Conservation (phyloP, 2,113 vertebrate genomes). For the Nymphicus hollandicus region DNA sequence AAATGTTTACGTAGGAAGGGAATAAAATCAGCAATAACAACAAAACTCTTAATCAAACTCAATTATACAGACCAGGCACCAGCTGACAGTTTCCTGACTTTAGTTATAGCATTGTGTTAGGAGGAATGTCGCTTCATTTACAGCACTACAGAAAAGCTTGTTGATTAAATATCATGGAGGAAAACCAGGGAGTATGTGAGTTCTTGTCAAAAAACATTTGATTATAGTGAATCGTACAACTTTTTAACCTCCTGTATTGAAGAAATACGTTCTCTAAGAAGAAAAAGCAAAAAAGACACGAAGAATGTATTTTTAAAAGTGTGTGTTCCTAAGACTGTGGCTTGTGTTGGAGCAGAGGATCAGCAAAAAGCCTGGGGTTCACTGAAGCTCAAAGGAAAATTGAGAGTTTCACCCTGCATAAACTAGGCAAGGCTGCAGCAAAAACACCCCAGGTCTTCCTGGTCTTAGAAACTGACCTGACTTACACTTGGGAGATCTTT, state of each 20-base stretch:
- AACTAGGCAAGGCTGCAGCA: background rate
- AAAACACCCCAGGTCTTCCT: accelerated
- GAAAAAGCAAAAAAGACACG: background rate
- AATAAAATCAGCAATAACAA: background rate
- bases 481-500: background rate
- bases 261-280: background rate
- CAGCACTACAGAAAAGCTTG: background rate
- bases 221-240: background rate
- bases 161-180: background rate
- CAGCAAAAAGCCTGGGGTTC: background rate
- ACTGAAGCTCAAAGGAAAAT: background rate
- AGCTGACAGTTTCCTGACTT: background rate
- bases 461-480: background rate
- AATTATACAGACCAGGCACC: background rate
- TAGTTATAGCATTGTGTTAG: background rate
- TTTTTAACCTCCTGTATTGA: background rate
- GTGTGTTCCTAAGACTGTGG: background rate
- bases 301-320: background rate
- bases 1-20: constrained; percentile 17
- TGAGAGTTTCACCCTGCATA: background rate
- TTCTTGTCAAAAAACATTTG: background rate
- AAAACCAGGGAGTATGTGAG: background rate
- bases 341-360: background rate
- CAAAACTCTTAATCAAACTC: constrained; percentile 18
- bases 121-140: background rate